phyloP scores from a whole-genome alignment of 2,797 vertebrate genomes.

The Loriculus beryllinus region DNA sequence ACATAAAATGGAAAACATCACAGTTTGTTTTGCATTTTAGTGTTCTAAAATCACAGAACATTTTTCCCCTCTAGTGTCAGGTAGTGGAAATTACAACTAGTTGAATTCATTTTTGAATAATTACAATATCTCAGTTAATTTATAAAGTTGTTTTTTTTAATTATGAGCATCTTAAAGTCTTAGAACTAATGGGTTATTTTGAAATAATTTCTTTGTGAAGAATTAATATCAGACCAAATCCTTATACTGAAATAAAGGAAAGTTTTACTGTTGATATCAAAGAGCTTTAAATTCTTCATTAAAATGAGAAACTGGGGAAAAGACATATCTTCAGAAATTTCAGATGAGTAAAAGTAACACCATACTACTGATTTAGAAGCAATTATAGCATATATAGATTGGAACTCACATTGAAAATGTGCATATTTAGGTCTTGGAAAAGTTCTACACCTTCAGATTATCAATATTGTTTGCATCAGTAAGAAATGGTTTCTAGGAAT shows the following conservation, averaged over 20 bases:
- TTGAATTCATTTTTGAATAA: background rate
- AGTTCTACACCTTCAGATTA: background rate
- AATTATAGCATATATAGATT: background rate
- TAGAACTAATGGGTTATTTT: background rate
- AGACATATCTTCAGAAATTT: background rate
- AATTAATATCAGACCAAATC: background rate
- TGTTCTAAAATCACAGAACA: background rate
- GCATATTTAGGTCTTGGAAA: background rate
- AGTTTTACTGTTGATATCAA: background rate
- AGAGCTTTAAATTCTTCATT: background rate
- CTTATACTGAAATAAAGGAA: background rate
- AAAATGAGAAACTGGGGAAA: background rate
- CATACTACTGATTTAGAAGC: background rate
- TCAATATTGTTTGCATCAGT: background rate
- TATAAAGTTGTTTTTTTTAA: background rate
- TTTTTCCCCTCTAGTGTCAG: constrained; percentile 64
- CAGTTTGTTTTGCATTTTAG: constrained; percentile 9
- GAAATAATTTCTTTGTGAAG: background rate
- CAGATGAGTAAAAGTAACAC: background rate
- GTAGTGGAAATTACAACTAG: constrained; percentile 25
- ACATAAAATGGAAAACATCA: background rate
- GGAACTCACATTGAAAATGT: background rate
- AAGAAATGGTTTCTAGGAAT: background rate
- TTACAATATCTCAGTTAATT: background rate
- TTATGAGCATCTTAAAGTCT: background rate